phyloP scores from a whole-genome alignment of 2,888 invertebrate genomes.

The Poecilus cupreus region DNA sequence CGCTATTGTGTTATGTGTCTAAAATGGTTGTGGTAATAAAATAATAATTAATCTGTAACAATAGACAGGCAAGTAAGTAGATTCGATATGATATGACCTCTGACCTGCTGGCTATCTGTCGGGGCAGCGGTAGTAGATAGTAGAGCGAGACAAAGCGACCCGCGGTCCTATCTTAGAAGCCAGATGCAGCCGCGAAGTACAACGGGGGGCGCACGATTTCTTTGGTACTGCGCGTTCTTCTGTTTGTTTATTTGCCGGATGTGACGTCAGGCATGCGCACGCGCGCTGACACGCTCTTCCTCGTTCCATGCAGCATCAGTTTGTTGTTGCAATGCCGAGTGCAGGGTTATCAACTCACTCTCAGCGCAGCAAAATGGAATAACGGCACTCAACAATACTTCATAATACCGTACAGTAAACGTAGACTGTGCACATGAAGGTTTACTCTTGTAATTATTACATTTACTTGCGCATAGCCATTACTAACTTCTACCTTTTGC shows the following conservation, averaged over 20 bases:
- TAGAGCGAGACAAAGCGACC: background rate
- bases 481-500: too few species aligned
- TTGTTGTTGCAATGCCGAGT: background rate
- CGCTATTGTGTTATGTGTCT: too few species aligned
- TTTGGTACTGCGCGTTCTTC: slow-evolving; percentile 44
- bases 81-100: slow-evolving; percentile 47
- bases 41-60: slow-evolving; percentile 52
- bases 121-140: slow-evolving; percentile 50
- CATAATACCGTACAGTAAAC: background rate
- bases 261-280: slow-evolving; percentile 49
- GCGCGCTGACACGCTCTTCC: slow-evolving; percentile 31
- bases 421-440: background rate
- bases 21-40: background rate
- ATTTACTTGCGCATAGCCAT: too few species aligned
- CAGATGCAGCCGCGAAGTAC: background rate
- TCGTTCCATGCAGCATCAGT: slow-evolving; percentile 28
- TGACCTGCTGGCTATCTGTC: slow-evolving; percentile 45
- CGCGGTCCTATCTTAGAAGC: too few species aligned
- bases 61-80: slow-evolving; percentile 33
- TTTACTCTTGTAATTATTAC: background rate
- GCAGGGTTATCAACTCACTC: slow-evolving; percentile 3
- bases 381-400: slow-evolving; percentile 5
- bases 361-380: slow-evolving; percentile 8
- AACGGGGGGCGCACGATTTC: slow-evolving; percentile 41
- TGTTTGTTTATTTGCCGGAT: slow-evolving; percentile 50